These are phyloP conservation scores for Epizoanthus rinbou DNA, from an alignment of 92 coral and sea anemone species.

Conservation along the genomic window DNA sequence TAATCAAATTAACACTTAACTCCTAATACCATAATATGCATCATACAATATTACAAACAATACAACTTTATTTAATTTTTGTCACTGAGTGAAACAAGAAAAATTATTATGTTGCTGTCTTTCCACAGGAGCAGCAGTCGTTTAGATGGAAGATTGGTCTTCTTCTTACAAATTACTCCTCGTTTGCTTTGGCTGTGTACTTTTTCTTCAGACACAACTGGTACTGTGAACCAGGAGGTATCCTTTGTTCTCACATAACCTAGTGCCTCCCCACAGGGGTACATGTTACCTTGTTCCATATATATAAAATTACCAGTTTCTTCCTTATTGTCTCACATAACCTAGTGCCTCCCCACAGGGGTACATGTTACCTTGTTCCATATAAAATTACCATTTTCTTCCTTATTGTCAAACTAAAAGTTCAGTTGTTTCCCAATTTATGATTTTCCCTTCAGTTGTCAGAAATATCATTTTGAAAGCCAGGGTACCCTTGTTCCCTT, in stretches of 20 bases:
- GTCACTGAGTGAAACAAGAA: background rate
- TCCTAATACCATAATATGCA: too few relatives aligned
- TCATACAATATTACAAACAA: too few relatives aligned
- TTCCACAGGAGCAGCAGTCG: slow-evolving; percentile 65
- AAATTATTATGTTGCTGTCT: background rate
- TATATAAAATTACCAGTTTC: background rate
- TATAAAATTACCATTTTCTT: background rate
- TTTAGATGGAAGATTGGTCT: slow-evolving; percentile 66
- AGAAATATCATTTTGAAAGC: too few relatives aligned
- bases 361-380: too few relatives aligned
- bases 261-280: background rate
- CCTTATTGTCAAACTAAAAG: background rate
- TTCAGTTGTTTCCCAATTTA: too few relatives aligned
- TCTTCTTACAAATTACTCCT: slow-evolving; percentile 67
- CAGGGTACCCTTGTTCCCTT: too few relatives aligned
- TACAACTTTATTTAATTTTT: too few relatives aligned
- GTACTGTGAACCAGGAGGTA: slow-evolving; percentile 97
- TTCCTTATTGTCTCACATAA: background rate
- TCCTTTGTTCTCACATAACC: slow-evolving; percentile 61
- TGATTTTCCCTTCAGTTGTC: too few relatives aligned
- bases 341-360: background rate
- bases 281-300: too few relatives aligned
- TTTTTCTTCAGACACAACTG: slow-evolving; percentile 88
- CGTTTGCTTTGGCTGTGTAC: slow-evolving; percentile 90
- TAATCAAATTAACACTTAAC: background rate